phyloP scores from a whole-genome alignment of 2,888 invertebrate species.

The Xylota sylvarum region DNA sequence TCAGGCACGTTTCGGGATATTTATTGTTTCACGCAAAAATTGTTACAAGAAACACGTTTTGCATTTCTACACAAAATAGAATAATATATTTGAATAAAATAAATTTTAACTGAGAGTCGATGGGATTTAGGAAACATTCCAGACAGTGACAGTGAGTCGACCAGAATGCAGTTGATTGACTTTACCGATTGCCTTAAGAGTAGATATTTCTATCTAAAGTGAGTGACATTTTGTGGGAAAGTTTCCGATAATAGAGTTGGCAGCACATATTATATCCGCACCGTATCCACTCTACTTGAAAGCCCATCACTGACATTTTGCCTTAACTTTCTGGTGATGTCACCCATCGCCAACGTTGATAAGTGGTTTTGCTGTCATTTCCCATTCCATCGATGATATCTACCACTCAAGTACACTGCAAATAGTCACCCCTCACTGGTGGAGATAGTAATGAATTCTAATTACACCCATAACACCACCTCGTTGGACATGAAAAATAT shows the following conservation, averaged over 20 bases:
- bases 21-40: slow-evolving; percentile 1
- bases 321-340: background rate
- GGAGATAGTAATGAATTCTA: slow-evolving; percentile 9
- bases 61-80: background rate
- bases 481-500: background rate
- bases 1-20: slow-evolving; percentile 1
- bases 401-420: background rate
- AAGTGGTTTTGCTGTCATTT: background rate
- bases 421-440: background rate
- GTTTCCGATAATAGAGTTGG: background rate
- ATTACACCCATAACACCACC: background rate
- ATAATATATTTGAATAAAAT: background rate
- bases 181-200: too few species aligned
- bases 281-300: background rate
- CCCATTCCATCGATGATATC: background rate
- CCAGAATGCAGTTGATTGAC: too few species aligned
- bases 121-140: too few species aligned
- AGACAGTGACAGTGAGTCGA: too few species aligned
- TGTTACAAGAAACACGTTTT: background rate
- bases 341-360: slow-evolving; percentile 6
- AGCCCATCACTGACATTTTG: slow-evolving; percentile 3
- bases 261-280: background rate
- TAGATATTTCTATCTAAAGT: background rate
- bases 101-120: too few species aligned
- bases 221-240: background rate